Evolutionary conservation across 2,797 vertebrate genomes (phyloP), one percentile per base, ranked within the genome.

Genomic region (Tauraco hartlaubi): DNA sequence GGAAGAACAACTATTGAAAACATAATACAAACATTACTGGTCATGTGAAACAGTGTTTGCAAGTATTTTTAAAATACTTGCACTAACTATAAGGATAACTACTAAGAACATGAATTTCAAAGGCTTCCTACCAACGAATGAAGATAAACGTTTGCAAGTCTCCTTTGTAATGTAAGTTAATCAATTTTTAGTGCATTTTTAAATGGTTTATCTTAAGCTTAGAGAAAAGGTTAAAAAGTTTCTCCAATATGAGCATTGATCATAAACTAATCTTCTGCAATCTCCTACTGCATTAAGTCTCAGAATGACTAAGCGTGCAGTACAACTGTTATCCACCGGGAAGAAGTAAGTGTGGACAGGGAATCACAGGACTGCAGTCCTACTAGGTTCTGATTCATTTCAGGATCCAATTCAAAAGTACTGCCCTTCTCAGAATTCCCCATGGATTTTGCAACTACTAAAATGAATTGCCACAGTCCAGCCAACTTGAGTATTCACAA

Each of bases 1-100:
- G 28, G 21, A 96, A 58, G 54, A 94, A 69, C 69, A 96, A 78
- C 75, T 94, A 80, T 44, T 92, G 94, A 88, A 95, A 81, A 88
- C 54, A 72, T 80, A 91, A 88, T 41, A 94, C 90, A 96, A 96
- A 96, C 86, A 87, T 46, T 17, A 94, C 46, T 61, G 43, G 88
- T 86, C 87, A 75, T 75, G 90, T 66, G 22, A 92, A 87, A 91
- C 37, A 52, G 80, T 41, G 74, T 90, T 92, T 84, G 87, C 48
- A 80, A 13, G 10, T 54, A 69, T 64, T 82, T 95, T 95, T 84
- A 68, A 94, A 96, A 95, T 59, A 94, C 37, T 21, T 73, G 31
- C 74, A 51, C 9, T 49, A 76, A 62, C 48, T 66, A 15, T 25
- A 68, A 35, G 26, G 31, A 43, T 31, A 87, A 31, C 37, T 52